A percentile compares a stretch with the other conserved stretches of the same genome.
Evolutionary conservation across 2,113 vertebrate species (phyloP).

Genomic region (Bostrychus sinensis): DNA sequence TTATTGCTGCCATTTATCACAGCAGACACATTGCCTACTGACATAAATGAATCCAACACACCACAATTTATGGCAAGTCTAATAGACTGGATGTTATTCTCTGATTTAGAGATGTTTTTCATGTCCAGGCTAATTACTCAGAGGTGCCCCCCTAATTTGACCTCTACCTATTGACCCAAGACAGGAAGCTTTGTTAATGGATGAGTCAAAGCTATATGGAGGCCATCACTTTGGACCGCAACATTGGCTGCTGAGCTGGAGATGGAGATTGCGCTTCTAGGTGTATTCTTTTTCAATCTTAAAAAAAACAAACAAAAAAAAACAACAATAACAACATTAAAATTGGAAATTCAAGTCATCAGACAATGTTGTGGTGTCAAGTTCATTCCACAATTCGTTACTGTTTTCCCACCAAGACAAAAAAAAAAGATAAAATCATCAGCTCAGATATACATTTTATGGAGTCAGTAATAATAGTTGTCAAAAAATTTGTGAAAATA

Average conservation of each 20-base stretch:
- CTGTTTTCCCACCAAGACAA: too few species aligned
- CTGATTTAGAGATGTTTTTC: slow-evolving; percentile 40
- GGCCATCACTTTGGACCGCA: slow-evolving; percentile 24
- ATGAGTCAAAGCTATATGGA: slow-evolving; percentile 31
- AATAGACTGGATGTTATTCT: slow-evolving; percentile 28
- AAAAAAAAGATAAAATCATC: too few species aligned
- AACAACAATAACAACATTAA: too few species aligned
- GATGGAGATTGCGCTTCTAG: too few species aligned
- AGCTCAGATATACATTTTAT: too few species aligned
- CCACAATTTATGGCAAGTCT: slow-evolving; percentile 24
- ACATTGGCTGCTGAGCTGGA: background rate
- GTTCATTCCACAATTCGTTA: too few species aligned
- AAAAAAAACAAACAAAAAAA: too few species aligned
- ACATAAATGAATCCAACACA: slow-evolving; percentile 24
- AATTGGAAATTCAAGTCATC: too few species aligned
- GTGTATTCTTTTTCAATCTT: too few species aligned
- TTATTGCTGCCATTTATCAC: slow-evolving; percentile 34
- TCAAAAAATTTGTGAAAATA: too few species aligned
- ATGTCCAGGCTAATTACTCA: slow-evolving; percentile 51
- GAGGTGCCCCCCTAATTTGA: slow-evolving; percentile 41
- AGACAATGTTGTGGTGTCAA: too few species aligned
- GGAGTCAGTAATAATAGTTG: too few species aligned
- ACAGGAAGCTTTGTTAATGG: slow-evolving; percentile 57
- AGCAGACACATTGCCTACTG: slow-evolving; percentile 18
- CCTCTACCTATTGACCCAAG: slow-evolving; percentile 57